Conservation (phyloP, 2,797 vertebrate species). For the Girardinus metallicus region DNA sequence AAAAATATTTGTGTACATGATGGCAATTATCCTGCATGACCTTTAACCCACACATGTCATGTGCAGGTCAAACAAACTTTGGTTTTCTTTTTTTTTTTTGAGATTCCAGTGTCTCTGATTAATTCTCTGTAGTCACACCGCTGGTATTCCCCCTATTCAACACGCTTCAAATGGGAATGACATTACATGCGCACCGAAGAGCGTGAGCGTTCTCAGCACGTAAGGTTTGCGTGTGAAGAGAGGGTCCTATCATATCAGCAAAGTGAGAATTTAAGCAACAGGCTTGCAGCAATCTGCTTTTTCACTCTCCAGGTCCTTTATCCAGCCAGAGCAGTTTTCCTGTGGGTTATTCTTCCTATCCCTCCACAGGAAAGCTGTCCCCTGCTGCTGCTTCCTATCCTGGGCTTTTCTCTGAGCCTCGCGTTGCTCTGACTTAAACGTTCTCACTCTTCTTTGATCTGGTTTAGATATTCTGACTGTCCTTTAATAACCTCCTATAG, state of each 20-base stretch:
- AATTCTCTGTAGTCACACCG: slow-evolving; percentile 27
- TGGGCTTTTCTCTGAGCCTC: slow-evolving; percentile 67
- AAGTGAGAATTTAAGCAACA: slow-evolving; percentile 63
- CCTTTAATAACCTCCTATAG: neutral
- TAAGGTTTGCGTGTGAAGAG: slow-evolving; percentile 73
- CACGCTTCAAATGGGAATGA: slow-evolving; percentile 21
- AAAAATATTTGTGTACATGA: neutral
- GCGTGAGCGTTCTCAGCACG: slow-evolving; percentile 43
- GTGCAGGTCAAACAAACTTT: slow-evolving; percentile 15
- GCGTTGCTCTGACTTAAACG: slow-evolving; percentile 64
- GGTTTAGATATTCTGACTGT: neutral
- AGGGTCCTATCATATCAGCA: slow-evolving; percentile 67
- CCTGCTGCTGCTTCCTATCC: slow-evolving; percentile 78
- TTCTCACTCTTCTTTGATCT: slow-evolving; percentile 70
- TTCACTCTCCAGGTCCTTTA: slow-evolving; percentile 76
- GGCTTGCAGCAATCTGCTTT: slow-evolving; percentile 74
- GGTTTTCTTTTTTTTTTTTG: slow-evolving; percentile 26
- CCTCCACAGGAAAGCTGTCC: slow-evolving; percentile 80
- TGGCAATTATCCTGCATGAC: neutral
- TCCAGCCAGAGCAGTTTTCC: slow-evolving; percentile 79
- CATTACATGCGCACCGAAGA: slow-evolving; percentile 36
- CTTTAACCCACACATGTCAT: neutral
- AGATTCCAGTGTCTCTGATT: slow-evolving; percentile 38
- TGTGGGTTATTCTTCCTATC: slow-evolving; percentile 80
- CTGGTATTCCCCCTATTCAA: slow-evolving; percentile 53